Evolutionary conservation across 2,888 invertebrate species (phyloP).

Genomic region (Ctena decussata): DNA sequence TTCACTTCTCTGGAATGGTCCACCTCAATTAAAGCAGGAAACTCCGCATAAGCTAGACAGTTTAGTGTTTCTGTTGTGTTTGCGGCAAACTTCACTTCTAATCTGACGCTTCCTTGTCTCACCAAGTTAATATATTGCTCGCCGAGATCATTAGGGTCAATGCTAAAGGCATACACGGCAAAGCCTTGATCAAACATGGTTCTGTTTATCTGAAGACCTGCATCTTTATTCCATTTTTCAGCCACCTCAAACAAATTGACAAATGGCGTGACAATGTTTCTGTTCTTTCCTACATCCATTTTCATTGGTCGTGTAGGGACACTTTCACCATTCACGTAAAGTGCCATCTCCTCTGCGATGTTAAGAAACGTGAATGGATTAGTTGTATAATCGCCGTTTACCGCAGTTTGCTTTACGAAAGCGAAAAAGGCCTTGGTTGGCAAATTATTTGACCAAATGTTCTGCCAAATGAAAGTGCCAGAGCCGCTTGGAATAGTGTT

Average conservation of each 20-base stretch:
- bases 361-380: constrained; percentile 41
- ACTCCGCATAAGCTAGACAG: no score
- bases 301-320: constrained; percentile 21
- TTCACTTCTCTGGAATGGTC: neutral
- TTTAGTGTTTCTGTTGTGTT: neutral
- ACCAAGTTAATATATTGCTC: neutral
- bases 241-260: neutral
- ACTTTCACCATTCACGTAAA: neutral
- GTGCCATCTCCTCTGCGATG: constrained; percentile 13
- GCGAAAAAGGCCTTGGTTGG: constrained; percentile 28
- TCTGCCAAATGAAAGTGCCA: constrained; percentile 32
- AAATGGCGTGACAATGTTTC: neutral
- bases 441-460: constrained; percentile 31
- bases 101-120: neutral
- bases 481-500: constrained; percentile 20
- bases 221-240: neutral
- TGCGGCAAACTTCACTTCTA: neutral
- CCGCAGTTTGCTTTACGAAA: constrained; percentile 18
- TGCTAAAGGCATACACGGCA: neutral
- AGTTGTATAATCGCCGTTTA: constrained; percentile 26
- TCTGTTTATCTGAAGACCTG: neutral
- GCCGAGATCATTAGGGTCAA: neutral
- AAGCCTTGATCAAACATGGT: neutral
- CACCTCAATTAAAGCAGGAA: neutral
- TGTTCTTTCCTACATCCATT: constrained; percentile 14